phyloP scores from a whole-genome alignment of 2,797 vertebrate genomes.

The Phataginus tricuspis region DNA sequence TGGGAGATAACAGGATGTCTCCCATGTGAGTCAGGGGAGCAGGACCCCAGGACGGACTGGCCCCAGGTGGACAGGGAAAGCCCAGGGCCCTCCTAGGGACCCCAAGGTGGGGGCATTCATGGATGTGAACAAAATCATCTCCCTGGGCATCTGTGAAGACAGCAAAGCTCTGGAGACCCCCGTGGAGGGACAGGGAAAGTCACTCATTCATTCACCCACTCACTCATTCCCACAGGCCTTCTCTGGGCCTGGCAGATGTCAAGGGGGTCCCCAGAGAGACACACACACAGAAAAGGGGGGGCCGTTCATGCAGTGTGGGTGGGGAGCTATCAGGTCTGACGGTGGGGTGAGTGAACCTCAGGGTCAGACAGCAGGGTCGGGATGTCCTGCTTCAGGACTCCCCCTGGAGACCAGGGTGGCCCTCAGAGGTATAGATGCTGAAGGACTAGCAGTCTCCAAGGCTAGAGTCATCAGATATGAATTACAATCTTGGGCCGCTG shows the following conservation, averaged over 20 bases:
- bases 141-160: neutral
- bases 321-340: neutral
- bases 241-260: neutral
- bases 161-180: accelerated
- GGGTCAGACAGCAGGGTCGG: neutral
- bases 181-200: accelerated
- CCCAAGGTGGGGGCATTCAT: accelerated
- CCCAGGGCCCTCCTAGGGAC: neutral
- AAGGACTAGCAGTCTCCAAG: accelerated
- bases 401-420: neutral
- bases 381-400: neutral
- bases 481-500: neutral
- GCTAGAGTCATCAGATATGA: neutral
- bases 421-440: accelerated
- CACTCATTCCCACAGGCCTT: neutral
- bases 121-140: neutral
- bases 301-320: accelerated
- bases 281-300: neutral
- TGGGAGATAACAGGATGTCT: neutral
- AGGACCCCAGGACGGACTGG: neutral
- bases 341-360: accelerated
- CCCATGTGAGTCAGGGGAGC: neutral
- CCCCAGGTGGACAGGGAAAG: neutral
- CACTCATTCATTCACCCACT: accelerated
- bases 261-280: neutral